These are phyloP conservation scores for Cataglyphis hispanica DNA, from an alignment of 1,140 invertebrate species.

Conservation along the genomic window DNA sequence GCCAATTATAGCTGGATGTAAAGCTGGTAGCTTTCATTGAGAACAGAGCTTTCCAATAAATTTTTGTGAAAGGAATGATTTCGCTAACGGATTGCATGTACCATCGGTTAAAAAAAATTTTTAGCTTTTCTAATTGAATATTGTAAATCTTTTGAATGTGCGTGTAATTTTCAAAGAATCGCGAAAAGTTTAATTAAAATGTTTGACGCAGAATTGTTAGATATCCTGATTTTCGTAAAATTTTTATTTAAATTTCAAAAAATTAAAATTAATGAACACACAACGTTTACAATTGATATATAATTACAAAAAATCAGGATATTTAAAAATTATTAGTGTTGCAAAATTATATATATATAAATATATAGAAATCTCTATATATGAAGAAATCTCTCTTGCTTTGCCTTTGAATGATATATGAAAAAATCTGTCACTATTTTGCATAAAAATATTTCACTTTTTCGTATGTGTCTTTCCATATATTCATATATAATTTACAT, in stretches of 20 bases:
- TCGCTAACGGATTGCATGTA: constrained; percentile 7
- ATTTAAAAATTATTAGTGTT: too few relatives aligned
- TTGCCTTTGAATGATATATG: neutral
- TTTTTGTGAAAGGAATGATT: constrained; percentile 53
- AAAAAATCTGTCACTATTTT: neutral
- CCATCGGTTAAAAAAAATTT: constrained; percentile 41
- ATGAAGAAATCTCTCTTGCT: neutral
- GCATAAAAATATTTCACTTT: neutral
- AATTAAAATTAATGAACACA: neutral
- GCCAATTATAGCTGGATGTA: constrained; percentile 22
- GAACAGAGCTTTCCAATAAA: constrained; percentile 50
- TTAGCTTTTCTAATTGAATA: constrained; percentile 33
- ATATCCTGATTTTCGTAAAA: constrained; percentile 27
- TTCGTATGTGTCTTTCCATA: neutral
- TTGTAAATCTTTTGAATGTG: constrained; percentile 15
- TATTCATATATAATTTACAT: constrained; percentile 1
- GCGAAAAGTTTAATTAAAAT: neutral
- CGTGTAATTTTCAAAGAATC: constrained; percentile 22
- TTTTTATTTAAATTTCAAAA: constrained; percentile 13
- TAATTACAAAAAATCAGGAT: neutral
- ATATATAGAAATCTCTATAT: too few relatives aligned
- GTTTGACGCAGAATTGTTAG: neutral
- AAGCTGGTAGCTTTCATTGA: constrained; percentile 36
- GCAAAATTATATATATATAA: too few relatives aligned
- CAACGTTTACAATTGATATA: neutral